phyloP scores from a whole-genome alignment of 2,113 vertebrate genomes.

The Pedionomus torquatus region DNA sequence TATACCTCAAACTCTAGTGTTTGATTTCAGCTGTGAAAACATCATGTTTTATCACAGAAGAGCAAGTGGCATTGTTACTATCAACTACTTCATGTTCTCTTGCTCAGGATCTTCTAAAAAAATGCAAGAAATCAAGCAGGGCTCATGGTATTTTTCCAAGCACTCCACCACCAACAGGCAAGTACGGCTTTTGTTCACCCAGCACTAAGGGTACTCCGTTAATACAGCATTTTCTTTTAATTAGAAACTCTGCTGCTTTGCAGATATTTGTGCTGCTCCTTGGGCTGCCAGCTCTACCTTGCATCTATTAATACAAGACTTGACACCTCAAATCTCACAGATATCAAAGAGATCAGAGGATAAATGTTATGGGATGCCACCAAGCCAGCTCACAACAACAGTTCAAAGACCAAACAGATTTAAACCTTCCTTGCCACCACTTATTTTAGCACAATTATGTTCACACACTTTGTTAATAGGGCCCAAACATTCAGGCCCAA shows the following conservation, averaged over 20 bases:
- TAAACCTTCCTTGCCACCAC: not conserved
- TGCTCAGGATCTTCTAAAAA: not conserved
- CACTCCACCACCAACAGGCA: too few species aligned
- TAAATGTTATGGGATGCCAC: not conserved
- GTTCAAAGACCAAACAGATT: not conserved
- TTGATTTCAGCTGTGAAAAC: not conserved
- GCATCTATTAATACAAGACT: not conserved
- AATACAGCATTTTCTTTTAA: not conserved
- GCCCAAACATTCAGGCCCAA: not conserved
- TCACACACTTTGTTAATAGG: not conserved
- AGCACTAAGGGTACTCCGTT: not conserved
- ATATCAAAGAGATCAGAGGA: not conserved
- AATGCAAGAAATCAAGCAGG: not conserved
- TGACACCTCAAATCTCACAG: not conserved
- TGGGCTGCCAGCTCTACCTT: not conserved
- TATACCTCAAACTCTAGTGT: not conserved
- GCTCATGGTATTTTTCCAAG: not conserved
- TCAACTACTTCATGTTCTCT: too few species aligned
- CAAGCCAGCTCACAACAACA: not conserved
- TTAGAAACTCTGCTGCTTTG: not conserved
- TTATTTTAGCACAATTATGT: not conserved
- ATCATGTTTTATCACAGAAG: not conserved
- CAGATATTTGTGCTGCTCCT: not conserved
- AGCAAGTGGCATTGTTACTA: not conserved
- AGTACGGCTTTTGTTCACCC: not conserved